Base-by-base conservation (phyloP, 2,888 invertebrate species). In the Archips xylosteana region DNA sequence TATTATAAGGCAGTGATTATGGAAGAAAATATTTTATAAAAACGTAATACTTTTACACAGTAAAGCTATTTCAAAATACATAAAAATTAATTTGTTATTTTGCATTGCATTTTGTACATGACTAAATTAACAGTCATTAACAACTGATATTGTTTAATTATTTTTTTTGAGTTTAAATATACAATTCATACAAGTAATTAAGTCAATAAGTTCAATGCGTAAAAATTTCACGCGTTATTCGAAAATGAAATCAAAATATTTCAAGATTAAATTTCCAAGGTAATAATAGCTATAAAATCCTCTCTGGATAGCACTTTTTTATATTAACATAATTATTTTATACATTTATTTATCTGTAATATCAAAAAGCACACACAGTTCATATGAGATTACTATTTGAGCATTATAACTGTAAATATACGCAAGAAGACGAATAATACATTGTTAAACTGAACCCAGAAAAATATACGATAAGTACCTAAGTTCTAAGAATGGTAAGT, bases 321-420 rank as follows among this genome's bases (percentile, higher is more conserved):
- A 6, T 57, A 49, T 13, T 62, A 32, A 45, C 6, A 13, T 59
- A 59, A 59, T 34, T 39, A 72, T 72, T 66, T 60, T 64, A 72
- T 72, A 74, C 64, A 74, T 49, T 69, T 74, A 72, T 34, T 57
- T 69, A 69, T 60, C 64, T 59, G 62, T 34, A 69, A 74, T 74
- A 74, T 74, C 69, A 65, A 74, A 64, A 69, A 74, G 73, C 73
- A 65, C 73, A 73, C 73, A 51, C 60, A 45, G 12, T 64, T 69
- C 63, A 51, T 63, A 68, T 68, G 73, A 74, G 73, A 74, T 74
- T 74, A 74, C 69, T 65, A 34, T 47, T 13, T 13, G 57, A 63
- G 68, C 67, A 54, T 49, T 63, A 39, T 68, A 63, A 68, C 15
- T 59, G 63, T 49, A 32, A 63, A 73, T 47, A 23, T 34, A 39